A percentile compares a stretch with the other conserved stretches of the same genome.
phyloP scores from a whole-genome alignment of 2,888 invertebrate genomes.

The Drosophila longiperda region DNA sequence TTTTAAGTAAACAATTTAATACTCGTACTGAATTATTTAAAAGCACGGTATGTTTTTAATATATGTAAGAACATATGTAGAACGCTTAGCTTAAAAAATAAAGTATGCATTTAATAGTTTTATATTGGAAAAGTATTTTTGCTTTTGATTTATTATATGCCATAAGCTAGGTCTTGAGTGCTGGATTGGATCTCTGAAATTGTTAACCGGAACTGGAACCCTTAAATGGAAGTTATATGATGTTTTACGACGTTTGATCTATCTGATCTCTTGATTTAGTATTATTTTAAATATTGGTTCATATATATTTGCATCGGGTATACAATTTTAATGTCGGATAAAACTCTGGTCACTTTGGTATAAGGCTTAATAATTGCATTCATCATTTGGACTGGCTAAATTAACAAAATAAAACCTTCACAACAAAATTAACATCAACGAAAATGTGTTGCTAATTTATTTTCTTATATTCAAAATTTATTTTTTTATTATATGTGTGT shows the following conservation, averaged over 20 bases:
- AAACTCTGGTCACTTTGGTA: slow-evolving; percentile 1
- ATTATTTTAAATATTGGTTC: not conserved
- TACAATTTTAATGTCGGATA: slow-evolving; percentile 8
- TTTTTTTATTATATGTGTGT: slow-evolving; percentile 71
- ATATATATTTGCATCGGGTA: not conserved
- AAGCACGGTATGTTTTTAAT: slow-evolving; percentile 32
- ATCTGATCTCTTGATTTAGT: not conserved
- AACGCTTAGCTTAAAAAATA: slow-evolving; percentile 57
- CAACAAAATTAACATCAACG: slow-evolving; percentile 18
- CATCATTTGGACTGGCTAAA: slow-evolving; percentile 55
- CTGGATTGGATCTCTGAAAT: slow-evolving; percentile 3
- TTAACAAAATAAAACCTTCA: slow-evolving; percentile 19
- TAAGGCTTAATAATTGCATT: slow-evolving; percentile 30
- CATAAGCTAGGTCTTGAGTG: slow-evolving; percentile 34
- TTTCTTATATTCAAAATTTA: slow-evolving; percentile 54
- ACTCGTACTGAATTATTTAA: slow-evolving; percentile 25
- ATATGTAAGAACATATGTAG: slow-evolving; percentile 44
- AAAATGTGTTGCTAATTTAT: slow-evolving; percentile 40
- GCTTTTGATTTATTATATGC: slow-evolving; percentile 41
- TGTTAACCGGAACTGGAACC: not conserved
- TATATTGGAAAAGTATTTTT: slow-evolving; percentile 34
- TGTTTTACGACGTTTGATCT: not conserved
- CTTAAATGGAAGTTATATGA: not conserved
- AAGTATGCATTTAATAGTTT: slow-evolving; percentile 55
- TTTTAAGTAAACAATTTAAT: slow-evolving; percentile 25